Evolutionary conservation across 2,113 vertebrate species (phyloP).

Genomic region (Pseudois nayaur): DNA sequence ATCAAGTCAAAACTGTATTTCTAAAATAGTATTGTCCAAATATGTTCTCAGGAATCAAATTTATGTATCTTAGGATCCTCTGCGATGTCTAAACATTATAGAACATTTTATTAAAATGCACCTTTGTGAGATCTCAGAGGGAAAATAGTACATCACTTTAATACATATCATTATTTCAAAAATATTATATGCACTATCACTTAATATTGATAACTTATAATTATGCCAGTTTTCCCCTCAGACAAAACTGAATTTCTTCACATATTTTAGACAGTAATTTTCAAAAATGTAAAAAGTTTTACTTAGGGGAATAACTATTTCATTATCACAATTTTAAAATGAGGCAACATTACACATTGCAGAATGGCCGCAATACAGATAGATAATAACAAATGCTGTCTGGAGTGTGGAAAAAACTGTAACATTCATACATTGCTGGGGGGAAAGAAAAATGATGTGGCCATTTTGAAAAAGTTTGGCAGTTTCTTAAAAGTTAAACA

Average conservation of each 20-base stretch:
- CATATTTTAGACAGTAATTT: not conserved
- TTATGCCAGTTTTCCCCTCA: slow-evolving; percentile 46
- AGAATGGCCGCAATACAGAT: not conserved
- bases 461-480: not conserved
- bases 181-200: not conserved
- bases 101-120: not conserved
- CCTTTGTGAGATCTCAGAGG: not conserved
- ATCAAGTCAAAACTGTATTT: not conserved
- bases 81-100: not conserved
- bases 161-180: not conserved
- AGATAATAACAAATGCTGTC: not conserved
- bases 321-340: not conserved
- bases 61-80: not conserved
- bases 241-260: slow-evolving; percentile 65
- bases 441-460: not conserved
- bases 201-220: slow-evolving; percentile 50
- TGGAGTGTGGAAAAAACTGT: not conserved
- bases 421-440: not conserved
- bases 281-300: not conserved
- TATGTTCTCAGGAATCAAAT: not conserved
- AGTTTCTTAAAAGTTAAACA: not conserved
- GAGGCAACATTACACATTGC: not conserved
- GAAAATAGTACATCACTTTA: not conserved
- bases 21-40: not conserved
- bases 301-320: not conserved